Conservation (phyloP, 1,140 invertebrate species). For the Probaryconus sp. region DNA sequence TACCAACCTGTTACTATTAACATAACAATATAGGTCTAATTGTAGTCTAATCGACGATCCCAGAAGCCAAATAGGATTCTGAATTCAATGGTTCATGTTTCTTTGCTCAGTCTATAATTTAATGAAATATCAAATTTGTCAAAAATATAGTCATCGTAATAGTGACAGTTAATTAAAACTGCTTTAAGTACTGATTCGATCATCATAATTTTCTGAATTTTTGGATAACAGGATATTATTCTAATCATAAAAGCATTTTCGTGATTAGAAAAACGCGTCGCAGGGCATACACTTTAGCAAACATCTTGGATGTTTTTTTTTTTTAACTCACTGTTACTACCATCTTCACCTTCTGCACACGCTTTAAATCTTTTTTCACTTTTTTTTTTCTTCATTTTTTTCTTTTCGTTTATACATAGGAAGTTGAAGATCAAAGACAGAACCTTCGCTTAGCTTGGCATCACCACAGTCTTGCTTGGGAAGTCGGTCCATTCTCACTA, state of each 20-base stretch:
- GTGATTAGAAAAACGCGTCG: neutral
- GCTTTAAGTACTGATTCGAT: too few species aligned
- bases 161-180: too few species aligned
- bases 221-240: too few species aligned
- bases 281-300: slow-evolving; percentile 4
- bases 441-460: slow-evolving; percentile 72
- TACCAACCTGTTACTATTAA: slow-evolving; percentile 69
- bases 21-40: slow-evolving; percentile 78
- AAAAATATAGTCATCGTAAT: too few species aligned
- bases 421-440: slow-evolving; percentile 77
- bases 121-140: slow-evolving; percentile 27
- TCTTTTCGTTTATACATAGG: slow-evolving; percentile 76
- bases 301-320: neutral
- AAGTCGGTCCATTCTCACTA: slow-evolving; percentile 69
- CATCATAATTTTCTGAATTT: too few species aligned
- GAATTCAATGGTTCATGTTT: slow-evolving; percentile 34
- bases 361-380: slow-evolving; percentile 21
- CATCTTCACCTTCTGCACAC: slow-evolving; percentile 35
- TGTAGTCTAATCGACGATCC: slow-evolving; percentile 75
- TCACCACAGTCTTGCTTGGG: slow-evolving; percentile 67
- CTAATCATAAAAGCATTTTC: neutral
- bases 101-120: slow-evolving; percentile 18
- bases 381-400: slow-evolving; percentile 54
- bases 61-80: slow-evolving; percentile 44
- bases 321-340: slow-evolving; percentile 27